phyloP scores from a whole-genome alignment of 2,797 vertebrate species.

The Pangasius djambal region DNA sequence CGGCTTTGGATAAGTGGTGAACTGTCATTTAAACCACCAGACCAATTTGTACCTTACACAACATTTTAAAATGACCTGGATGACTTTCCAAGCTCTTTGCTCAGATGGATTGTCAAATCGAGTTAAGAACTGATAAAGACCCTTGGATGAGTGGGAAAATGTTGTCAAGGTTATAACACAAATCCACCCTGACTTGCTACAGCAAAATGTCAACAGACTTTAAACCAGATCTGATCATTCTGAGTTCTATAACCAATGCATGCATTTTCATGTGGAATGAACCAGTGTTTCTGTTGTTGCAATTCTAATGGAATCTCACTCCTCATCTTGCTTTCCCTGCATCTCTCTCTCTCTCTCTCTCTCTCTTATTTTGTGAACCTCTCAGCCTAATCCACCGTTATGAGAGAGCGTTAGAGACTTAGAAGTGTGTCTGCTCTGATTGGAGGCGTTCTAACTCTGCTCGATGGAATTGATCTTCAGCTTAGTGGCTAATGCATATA shows the following conservation, averaged over 20 bases:
- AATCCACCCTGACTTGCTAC: neutral
- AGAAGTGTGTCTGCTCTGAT: slow-evolving; percentile 12
- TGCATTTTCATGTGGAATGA: too few species aligned
- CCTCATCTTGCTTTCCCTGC: too few species aligned
- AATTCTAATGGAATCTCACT: neutral
- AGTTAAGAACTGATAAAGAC: neutral
- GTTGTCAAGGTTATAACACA: neutral
- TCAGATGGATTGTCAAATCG: neutral
- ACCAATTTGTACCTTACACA: neutral
- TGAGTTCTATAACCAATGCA: too few species aligned
- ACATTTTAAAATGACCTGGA: neutral
- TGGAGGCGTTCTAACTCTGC: neutral
- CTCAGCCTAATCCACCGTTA: slow-evolving; percentile 8
- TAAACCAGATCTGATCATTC: neutral
- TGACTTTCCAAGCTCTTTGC: neutral
- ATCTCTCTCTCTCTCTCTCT: neutral
- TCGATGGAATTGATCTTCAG: slow-evolving; percentile 1
- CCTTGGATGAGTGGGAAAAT: neutral
- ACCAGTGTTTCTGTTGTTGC: neutral
- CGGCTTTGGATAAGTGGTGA: neutral
- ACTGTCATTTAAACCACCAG: neutral
- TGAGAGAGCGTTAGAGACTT: neutral
- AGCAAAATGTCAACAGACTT: neutral
- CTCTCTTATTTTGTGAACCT: neutral
- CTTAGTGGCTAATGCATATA: slow-evolving; percentile 21